Conservation (phyloP, 2,888 invertebrate genomes). For the Drosophila nr. medialis region DNA sequence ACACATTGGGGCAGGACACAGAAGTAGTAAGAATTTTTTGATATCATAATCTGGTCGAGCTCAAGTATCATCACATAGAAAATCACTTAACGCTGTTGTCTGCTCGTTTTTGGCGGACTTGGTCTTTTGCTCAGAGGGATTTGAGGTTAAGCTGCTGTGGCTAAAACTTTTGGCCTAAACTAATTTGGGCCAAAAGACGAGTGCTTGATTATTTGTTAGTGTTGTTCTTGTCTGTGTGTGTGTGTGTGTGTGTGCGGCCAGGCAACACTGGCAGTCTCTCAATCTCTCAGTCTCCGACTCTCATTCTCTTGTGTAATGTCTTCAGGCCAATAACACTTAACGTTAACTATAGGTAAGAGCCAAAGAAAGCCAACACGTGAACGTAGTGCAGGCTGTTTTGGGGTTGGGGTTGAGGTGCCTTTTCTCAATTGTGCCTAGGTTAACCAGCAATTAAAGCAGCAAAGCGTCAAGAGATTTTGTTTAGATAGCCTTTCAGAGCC, state of each 20-base stretch:
- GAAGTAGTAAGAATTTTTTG: conserved; percentile 58
- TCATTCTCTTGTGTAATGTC: conserved; percentile 43
- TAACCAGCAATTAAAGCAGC: conserved; percentile 61
- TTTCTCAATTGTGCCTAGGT: conserved; percentile 23
- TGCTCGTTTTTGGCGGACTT: conserved; percentile 35
- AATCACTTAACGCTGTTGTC: conserved; percentile 75
- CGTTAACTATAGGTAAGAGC: conserved; percentile 47
- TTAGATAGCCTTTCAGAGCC: conserved; percentile 21
- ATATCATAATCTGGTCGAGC: conserved; percentile 76
- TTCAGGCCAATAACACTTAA: conserved; percentile 71
- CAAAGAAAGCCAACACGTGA: conserved; percentile 16
- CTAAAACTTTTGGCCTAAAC: conserved; percentile 80
- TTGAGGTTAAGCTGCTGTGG: conserved; percentile 78
- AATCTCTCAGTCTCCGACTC: neutral
- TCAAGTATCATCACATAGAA: conserved; percentile 81
- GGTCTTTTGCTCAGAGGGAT: conserved; percentile 54
- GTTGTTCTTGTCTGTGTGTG: conserved; percentile 6
- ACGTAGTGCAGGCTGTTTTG: too few species aligned
- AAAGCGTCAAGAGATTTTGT: conserved; percentile 32
- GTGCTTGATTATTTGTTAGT: conserved; percentile 73
- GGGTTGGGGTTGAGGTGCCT: neutral
- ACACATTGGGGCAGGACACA: neutral
- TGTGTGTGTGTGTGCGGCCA: neutral
- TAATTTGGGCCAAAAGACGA: conserved; percentile 67
- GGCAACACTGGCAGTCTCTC: neutral